Evolutionary conservation across 1,140 invertebrate species (phyloP), one percentile per base, ranked within the genome.

Genomic region (Drosophila tropicalis): DNA sequence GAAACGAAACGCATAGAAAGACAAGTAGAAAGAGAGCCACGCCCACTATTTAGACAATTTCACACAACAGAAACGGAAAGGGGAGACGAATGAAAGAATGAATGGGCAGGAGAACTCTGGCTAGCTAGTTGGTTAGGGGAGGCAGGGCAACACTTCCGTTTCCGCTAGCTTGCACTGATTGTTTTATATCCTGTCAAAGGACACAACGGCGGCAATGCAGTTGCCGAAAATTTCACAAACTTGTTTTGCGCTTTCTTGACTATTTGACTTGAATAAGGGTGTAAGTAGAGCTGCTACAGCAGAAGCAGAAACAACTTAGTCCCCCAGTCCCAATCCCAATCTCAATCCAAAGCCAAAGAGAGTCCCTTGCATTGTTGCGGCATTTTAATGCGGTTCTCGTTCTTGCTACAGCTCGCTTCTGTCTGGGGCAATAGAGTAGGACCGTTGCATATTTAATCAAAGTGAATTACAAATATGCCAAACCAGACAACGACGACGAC

Each of bases 81-180:
- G 36, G 65, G 12, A 58, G 62, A 15, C 41, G 25, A 25, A 9
- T 0, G 15, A 54, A 4, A 3, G 34, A 44, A 9, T 17, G 60
- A 29, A 29, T 6, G 29, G 29, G 5, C 5, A 1, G 47, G 32
- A 13, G 10, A 39, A 29, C 39, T 51, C 34, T 12, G 34, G 34
- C 10, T 36, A 34, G 34, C 12, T n/a, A 19, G 7, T 3, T 22
- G 17, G 44, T 22, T 25, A 25, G 32, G 47, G 29, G 36, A 47
- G 29, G 62, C 54, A 55, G 44, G 72, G 73, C 66, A 81, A 78
- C 78, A 87, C 82, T 87, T 90, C 87, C 87, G 74, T 81, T 90
- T 90, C 87, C 87, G 87, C 82, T 90, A 78, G 83, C 82, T 90
- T 90, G 87, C 87, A 76, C 87, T 90, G 87, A 90, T 90, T 90